Evolutionary conservation across 1,140 invertebrate genomes (phyloP).

Genomic region (Zaprionus nigranus): DNA sequence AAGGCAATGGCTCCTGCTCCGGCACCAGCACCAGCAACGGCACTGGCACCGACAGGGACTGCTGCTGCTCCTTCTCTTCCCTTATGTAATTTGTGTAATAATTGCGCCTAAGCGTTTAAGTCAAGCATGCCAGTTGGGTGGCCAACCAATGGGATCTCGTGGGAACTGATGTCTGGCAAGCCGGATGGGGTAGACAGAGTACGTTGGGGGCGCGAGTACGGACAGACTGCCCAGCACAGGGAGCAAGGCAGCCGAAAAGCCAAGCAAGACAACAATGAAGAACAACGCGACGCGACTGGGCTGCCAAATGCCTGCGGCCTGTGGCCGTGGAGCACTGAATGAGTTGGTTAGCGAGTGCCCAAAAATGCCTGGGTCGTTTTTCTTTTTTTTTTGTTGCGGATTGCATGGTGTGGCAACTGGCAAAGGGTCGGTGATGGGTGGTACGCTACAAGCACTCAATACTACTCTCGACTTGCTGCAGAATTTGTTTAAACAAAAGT

Average conservation of each 20-base stretch:
- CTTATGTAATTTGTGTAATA: conserved; percentile 76
- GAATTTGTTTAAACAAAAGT: conserved; percentile 82
- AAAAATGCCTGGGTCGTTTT: conserved; percentile 36
- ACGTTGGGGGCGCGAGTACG: not conserved
- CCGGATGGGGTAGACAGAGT: not conserved
- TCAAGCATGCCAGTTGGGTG: conserved; percentile 69
- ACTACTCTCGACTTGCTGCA: conserved; percentile 70
- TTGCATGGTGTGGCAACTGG: not conserved
- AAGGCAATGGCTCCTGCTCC: conserved; percentile 26
- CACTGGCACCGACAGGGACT: not conserved
- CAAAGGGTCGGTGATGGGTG: not conserved
- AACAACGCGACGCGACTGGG: not conserved
- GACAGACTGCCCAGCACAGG: conserved; percentile 11
- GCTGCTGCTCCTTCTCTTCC: not conserved
- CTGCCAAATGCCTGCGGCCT: conserved; percentile 49
- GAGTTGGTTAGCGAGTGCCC: conserved; percentile 42
- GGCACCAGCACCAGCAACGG: not conserved
- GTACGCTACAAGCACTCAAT: conserved; percentile 67
- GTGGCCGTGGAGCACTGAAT: conserved; percentile 42
- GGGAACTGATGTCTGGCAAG: conserved; percentile 52
- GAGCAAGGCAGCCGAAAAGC: conserved; percentile 51
- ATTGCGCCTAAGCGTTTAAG: conserved; percentile 82
- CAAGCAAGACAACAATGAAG: conserved; percentile 63
- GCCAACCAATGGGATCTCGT: conserved; percentile 61
- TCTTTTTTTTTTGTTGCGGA: not conserved